A percentile compares a stretch with the other conserved stretches of the same genome.
Evolutionary conservation across 2,888 invertebrate species (phyloP).

Genomic region (Dexiosoma caninum): DNA sequence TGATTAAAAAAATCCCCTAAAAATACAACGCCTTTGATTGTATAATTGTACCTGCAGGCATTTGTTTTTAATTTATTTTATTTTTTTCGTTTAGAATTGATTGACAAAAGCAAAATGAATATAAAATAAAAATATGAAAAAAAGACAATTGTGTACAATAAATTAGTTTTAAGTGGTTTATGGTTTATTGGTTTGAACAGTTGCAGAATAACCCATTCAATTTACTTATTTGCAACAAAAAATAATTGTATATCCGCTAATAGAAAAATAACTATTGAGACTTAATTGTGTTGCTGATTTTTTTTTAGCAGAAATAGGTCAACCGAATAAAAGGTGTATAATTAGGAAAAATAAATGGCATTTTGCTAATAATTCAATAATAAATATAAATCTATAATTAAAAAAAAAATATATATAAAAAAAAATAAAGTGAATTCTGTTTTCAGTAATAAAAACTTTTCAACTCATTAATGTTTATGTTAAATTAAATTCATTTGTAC

Average conservation of each 20-base stretch:
- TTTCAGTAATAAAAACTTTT: background rate
- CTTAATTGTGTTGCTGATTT: background rate
- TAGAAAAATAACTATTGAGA: background rate
- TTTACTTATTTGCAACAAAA: slow-evolving; percentile 1
- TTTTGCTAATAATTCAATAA: slow-evolving; percentile 2
- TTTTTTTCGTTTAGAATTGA: background rate
- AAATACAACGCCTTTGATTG: background rate
- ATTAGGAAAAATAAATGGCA: slow-evolving; percentile 13
- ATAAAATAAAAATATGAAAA: background rate
- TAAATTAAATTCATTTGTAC: background rate
- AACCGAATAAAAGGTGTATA: slow-evolving; percentile 3
- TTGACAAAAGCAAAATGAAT: background rate
- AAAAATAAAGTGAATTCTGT: background rate
- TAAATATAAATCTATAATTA: background rate
- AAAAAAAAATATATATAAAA: background rate
- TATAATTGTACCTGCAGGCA: background rate
- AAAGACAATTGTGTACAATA: slow-evolving; percentile 1
- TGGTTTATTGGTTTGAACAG: slow-evolving; percentile 30
- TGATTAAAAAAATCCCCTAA: background rate
- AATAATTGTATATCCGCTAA: background rate
- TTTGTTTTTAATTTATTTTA: background rate
- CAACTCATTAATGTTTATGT: background rate
- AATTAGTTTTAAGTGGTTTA: slow-evolving; percentile 43
- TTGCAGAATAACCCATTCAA: slow-evolving; percentile 6
- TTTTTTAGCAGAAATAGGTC: slow-evolving; percentile 11